These are phyloP conservation scores for Chrysolina oricalcia DNA, from an alignment of 2,888 invertebrate species.

Conservation along the genomic window DNA sequence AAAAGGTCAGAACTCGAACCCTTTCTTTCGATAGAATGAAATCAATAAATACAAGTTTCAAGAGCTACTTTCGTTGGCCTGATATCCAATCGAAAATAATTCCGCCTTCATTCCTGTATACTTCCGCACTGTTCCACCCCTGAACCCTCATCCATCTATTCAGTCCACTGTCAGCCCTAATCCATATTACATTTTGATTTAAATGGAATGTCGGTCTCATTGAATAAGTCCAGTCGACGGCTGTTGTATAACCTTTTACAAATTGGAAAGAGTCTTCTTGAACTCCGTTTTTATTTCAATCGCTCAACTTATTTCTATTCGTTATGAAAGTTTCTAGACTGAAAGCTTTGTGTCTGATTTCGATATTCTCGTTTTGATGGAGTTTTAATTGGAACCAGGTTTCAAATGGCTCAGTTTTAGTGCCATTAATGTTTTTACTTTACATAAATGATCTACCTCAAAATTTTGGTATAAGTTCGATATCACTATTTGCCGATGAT, in stretches of 20 bases:
- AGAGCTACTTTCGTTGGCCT: too few relatives aligned
- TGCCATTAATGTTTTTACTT: too few relatives aligned
- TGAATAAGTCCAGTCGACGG: conserved; percentile 6
- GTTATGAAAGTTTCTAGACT: background rate
- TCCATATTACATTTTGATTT: conserved; percentile 16
- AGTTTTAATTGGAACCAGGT: too few relatives aligned
- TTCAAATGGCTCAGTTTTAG: too few relatives aligned
- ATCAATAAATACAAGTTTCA: too few relatives aligned
- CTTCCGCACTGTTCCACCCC: background rate
- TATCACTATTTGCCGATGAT: too few relatives aligned
- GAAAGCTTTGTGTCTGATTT: background rate
- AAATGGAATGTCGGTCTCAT: conserved; percentile 14
- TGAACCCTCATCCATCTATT: background rate
- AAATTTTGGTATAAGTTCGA: too few relatives aligned
- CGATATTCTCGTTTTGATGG: background rate
- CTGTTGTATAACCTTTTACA: background rate
- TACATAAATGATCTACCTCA: too few relatives aligned
- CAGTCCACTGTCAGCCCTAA: conserved; percentile 9
- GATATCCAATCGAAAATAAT: too few relatives aligned
- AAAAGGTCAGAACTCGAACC: too few relatives aligned
- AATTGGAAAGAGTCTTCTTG: conserved; percentile 5
- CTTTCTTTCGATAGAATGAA: too few relatives aligned
- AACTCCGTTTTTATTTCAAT: conserved; percentile 4
- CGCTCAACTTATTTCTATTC: background rate
- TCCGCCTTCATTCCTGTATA: too few relatives aligned